phyloP scores from a whole-genome alignment of 2,888 invertebrate genomes.

The Cephus rjabovi region DNA sequence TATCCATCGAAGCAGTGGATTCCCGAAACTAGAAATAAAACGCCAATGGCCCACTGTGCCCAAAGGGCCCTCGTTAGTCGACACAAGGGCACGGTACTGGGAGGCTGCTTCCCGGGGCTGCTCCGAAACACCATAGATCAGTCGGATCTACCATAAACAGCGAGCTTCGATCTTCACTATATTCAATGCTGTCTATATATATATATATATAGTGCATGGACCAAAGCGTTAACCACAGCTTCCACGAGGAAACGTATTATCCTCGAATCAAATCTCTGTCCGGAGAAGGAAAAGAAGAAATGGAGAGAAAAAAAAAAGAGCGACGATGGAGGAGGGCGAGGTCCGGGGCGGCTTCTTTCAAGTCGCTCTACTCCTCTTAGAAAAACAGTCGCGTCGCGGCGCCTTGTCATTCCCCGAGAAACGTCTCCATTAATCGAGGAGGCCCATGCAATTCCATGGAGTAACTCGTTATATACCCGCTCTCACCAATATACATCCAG shows the following conservation, averaged over 20 bases:
- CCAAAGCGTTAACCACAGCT: slow-evolving; percentile 14
- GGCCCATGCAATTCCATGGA: not conserved
- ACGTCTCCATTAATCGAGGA: slow-evolving; percentile 17
- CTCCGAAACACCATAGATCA: not conserved
- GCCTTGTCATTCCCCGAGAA: slow-evolving; percentile 15
- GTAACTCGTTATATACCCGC: not conserved
- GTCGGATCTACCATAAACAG: not conserved
- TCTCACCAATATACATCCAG: not conserved
- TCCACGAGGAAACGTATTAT: slow-evolving; percentile 24
- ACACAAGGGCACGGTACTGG: slow-evolving; percentile 8
- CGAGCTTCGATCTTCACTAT: not conserved
- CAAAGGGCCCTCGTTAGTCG: not conserved
- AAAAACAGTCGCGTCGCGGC: slow-evolving; percentile 33
- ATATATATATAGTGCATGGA: not conserved
- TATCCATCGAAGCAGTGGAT: slow-evolving; percentile 37
- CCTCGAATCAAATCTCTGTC: slow-evolving; percentile 22
- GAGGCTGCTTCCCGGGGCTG: not conserved
- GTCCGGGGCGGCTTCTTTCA: slow-evolving; percentile 39
- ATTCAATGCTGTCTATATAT: not conserved
- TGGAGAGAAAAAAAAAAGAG: not conserved
- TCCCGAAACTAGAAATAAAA: slow-evolving; percentile 50
- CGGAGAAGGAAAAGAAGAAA: not conserved
- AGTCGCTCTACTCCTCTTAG: slow-evolving; percentile 42
- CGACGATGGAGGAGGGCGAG: not conserved
- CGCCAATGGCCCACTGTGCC: slow-evolving; percentile 4